phyloP scores from a whole-genome alignment of 2,113 vertebrate species.

The Athene cunicularia region DNA sequence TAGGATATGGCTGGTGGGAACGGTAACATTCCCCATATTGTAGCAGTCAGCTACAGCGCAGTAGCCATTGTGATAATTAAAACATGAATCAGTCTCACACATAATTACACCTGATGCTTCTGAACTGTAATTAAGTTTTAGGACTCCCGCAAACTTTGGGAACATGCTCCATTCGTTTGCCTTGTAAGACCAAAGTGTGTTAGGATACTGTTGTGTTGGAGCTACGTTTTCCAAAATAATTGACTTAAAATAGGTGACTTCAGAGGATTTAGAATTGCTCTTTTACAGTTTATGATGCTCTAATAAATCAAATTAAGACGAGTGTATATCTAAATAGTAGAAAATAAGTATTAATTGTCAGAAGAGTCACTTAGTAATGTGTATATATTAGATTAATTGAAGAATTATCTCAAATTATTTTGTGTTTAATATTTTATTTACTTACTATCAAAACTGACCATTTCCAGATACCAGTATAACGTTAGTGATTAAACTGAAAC shows the following conservation, averaged over 20 bases:
- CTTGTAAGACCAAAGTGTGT: neutral
- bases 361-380: neutral
- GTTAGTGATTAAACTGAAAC: neutral
- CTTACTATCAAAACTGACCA: neutral
- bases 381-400: neutral
- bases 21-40: neutral
- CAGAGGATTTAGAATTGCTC: neutral
- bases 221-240: neutral
- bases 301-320: neutral
- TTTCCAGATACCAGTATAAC: neutral
- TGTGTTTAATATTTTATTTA: neutral
- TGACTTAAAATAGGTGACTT: neutral
- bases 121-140: neutral
- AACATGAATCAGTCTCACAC: neutral
- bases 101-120: neutral
- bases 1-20: neutral
- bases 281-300: neutral
- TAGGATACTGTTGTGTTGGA: neutral
- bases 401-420: neutral
- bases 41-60: neutral
- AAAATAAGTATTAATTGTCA: neutral
- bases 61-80: neutral
- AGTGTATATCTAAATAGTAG: neutral
- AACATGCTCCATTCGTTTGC: neutral
- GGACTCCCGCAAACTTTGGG: neutral